A percentile compares a stretch with the other conserved stretches of the same genome.
Conservation (phyloP, 2,113 vertebrate species). For the Eubucco bourcierii region DNA sequence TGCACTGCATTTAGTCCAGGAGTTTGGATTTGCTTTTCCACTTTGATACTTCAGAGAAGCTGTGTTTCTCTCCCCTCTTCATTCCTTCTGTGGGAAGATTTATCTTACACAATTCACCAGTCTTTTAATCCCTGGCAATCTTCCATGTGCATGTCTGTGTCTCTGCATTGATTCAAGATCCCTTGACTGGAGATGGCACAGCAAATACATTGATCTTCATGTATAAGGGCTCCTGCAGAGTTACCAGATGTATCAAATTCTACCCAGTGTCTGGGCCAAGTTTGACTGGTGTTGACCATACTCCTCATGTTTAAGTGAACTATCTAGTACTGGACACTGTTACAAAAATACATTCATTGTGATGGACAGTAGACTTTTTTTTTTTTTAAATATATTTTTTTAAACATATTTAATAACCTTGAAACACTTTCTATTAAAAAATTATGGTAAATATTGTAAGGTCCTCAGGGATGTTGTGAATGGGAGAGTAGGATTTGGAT, state of each 20-base stretch:
- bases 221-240: neutral
- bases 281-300: neutral
- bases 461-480: neutral
- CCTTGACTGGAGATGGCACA: neutral
- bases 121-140: neutral
- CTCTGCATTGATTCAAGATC: neutral
- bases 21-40: neutral
- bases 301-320: neutral
- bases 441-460: neutral
- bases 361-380: neutral
- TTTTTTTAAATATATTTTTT: too few species aligned
- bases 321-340: neutral
- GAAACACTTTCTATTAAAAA: neutral
- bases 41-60: slow-evolving; percentile 15
- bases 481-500: neutral
- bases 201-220: neutral
- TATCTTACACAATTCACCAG: neutral
- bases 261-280: neutral
- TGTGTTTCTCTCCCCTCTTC: neutral
- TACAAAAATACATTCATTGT: neutral
- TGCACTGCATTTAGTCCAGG: neutral
- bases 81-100: neutral
- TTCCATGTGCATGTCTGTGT: neutral
- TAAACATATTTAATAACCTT: neutral
- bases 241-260: neutral